Percentiles rank a stretch among this genome's conserved stretches.
These are phyloP conservation scores for Oryzias curvinotus DNA, from an alignment of 2,113 vertebrate genomes.

Conservation along the genomic window DNA sequence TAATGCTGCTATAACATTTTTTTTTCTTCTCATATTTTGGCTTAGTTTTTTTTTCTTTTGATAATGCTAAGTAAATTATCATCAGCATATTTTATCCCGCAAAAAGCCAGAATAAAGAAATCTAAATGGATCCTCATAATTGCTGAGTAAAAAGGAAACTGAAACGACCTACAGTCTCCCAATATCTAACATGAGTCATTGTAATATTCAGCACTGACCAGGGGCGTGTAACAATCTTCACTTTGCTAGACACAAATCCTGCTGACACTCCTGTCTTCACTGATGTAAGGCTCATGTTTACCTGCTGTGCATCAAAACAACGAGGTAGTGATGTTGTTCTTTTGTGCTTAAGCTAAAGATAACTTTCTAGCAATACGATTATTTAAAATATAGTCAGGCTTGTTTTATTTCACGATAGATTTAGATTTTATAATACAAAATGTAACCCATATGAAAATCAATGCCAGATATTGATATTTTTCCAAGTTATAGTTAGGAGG, in stretches of 20 bases:
- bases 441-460: too few relatives aligned
- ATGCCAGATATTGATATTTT: too few relatives aligned
- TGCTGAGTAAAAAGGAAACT: constrained; percentile 1
- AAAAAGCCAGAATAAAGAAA: not conserved
- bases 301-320: not conserved
- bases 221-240: not conserved
- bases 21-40: not conserved
- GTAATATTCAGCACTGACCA: not conserved
- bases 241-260: not conserved
- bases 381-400: too few relatives aligned
- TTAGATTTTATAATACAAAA: too few relatives aligned
- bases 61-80: not conserved
- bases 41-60: not conserved
- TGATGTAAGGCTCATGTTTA: not conserved
- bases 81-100: not conserved
- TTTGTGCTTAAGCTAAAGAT: not conserved
- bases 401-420: too few relatives aligned
- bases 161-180: constrained; percentile 10
- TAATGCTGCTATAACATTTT: not conserved
- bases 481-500: too few relatives aligned
- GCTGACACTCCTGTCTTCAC: not conserved
- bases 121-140: not conserved
- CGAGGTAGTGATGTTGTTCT: not conserved
- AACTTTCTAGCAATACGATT: too few relatives aligned
- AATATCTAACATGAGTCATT: constrained; percentile 8